Conservation (phyloP, 2,113 vertebrate genomes). For the Centropus bengalensis region DNA sequence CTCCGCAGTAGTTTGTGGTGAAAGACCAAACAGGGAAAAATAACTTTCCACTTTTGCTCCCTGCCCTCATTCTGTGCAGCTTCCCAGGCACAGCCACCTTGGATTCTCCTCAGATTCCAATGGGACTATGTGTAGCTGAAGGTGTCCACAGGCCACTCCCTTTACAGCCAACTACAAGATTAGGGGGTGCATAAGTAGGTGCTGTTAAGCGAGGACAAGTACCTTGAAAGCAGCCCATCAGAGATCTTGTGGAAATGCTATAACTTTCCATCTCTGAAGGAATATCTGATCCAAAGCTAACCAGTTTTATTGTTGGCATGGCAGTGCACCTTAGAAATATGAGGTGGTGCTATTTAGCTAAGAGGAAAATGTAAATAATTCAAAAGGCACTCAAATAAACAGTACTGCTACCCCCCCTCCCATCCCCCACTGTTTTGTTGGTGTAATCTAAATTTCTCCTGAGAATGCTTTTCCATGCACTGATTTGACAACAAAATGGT, state of each 20-base stretch:
- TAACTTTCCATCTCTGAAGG: not conserved
- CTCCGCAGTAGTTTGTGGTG: not conserved
- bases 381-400: not conserved
- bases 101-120: not conserved
- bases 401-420: not conserved
- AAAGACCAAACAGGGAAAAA: not conserved
- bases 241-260: not conserved
- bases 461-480: not conserved
- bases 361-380: not conserved
- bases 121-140: not conserved
- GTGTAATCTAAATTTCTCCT: not conserved
- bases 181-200: not conserved
- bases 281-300: not conserved
- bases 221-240: not conserved
- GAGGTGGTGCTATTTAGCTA: not conserved
- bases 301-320: not conserved
- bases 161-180: not conserved
- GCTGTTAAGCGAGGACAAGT: not conserved
- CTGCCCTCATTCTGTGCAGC: not conserved
- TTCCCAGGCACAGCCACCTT: not conserved
- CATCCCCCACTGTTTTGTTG: not conserved
- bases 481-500: not conserved
- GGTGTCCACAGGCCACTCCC: not conserved
- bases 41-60: not conserved
- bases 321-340: not conserved